A percentile compares a stretch with the other conserved stretches of the same genome.
phyloP scores from a whole-genome alignment of 2,797 vertebrate genomes.

The Spheniscus humboldti region DNA sequence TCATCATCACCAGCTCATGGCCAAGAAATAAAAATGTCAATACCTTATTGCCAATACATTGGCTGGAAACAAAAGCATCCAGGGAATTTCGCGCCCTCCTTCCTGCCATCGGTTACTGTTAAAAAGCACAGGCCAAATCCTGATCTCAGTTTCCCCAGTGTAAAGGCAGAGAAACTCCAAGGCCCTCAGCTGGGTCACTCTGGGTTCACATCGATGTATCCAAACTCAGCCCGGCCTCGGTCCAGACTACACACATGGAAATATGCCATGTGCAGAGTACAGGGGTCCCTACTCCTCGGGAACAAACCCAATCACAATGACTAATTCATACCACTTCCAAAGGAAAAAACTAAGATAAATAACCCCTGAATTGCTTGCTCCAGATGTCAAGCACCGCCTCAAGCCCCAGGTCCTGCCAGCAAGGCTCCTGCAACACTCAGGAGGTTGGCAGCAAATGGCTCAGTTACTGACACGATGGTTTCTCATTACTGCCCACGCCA shows the following conservation, averaged over 20 bases:
- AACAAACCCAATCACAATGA: conserved; percentile 13
- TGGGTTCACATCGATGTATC: neutral
- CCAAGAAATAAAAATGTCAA: conserved; percentile 45
- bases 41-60: neutral
- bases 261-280: neutral
- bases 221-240: neutral
- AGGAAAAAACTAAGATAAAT: neutral
- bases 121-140: neutral
- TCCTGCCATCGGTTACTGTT: neutral
- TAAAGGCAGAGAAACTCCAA: neutral
- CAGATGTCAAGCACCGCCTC: neutral
- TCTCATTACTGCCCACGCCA: neutral
- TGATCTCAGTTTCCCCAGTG: conserved; percentile 33
- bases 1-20: neutral
- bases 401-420: neutral
- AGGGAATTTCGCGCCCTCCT: neutral
- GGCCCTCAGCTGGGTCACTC: conserved; percentile 7
- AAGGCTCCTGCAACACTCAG: neutral
- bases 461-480: neutral
- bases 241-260: conserved; percentile 26
- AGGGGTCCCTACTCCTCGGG: neutral
- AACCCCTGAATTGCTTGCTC: neutral
- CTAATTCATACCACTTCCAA: conserved; percentile 38
- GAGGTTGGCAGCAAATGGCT: neutral
- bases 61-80: neutral